Conservation (phyloP, 2,797 vertebrate species). For the Pseudochaenichthys georgianus region DNA sequence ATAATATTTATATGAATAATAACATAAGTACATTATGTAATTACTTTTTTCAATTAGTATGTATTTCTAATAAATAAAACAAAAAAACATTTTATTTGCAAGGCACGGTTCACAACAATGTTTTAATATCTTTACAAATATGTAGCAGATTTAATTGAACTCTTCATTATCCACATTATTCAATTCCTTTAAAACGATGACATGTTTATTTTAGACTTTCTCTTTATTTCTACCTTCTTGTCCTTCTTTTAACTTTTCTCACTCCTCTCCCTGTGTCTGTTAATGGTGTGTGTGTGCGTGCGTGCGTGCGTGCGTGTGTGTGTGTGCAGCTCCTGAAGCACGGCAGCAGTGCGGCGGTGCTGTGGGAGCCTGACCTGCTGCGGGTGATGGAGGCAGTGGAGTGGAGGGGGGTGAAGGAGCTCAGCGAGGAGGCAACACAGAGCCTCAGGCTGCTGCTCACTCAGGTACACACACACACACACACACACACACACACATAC, state of each 20-base stretch:
- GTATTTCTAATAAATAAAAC: too few species aligned
- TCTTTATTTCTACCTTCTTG: background rate
- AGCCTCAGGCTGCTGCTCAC: slow-evolving; percentile 75
- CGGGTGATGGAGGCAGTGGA: slow-evolving; percentile 77
- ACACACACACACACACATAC: background rate
- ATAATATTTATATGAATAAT: too few species aligned
- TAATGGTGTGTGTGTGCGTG: too few species aligned
- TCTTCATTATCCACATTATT: too few species aligned
- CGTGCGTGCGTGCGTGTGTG: background rate
- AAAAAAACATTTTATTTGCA: too few species aligned
- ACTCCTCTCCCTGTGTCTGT: background rate
- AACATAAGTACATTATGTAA: too few species aligned
- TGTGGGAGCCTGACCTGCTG: slow-evolving; percentile 75
- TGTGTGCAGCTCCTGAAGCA: slow-evolving; percentile 78
- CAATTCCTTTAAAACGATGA: background rate
- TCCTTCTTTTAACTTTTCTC: too few species aligned
- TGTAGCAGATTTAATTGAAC: background rate
- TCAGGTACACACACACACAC: slow-evolving; percentile 69
- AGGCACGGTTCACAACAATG: too few species aligned
- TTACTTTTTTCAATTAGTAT: too few species aligned
- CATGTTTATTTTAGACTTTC: background rate
- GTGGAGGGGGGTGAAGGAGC: slow-evolving; percentile 74
- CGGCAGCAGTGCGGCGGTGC: slow-evolving; percentile 45
- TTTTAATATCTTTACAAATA: background rate
- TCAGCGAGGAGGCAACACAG: slow-evolving; percentile 68